Evolutionary conservation across 2,797 vertebrate genomes (phyloP).

Genomic region (Limnodromus scolopaceus): DNA sequence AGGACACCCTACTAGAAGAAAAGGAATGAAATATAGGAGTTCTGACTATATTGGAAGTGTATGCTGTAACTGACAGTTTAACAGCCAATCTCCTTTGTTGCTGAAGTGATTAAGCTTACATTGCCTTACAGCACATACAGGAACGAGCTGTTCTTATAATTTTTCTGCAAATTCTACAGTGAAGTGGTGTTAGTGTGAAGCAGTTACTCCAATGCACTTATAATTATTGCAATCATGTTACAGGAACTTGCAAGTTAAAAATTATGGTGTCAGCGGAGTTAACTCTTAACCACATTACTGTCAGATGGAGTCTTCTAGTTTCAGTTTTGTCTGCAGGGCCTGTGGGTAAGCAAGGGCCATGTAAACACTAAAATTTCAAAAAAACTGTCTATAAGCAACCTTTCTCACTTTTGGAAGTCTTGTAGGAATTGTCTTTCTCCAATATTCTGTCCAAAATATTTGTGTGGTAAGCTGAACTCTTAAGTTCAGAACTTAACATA

Average conservation of each 20-base stretch:
- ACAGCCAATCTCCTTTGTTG: not conserved
- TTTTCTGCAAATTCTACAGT: not conserved
- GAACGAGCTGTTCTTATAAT: not conserved
- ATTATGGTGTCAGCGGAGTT: not conserved
- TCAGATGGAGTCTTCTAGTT: not conserved
- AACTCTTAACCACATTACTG: not conserved
- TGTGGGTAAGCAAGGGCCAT: not conserved
- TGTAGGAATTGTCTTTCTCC: not conserved
- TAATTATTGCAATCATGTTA: not conserved
- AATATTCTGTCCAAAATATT: not conserved
- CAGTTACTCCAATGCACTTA: not conserved
- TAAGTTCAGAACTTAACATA: not conserved
- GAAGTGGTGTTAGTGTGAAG: not conserved
- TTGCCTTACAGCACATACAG: not conserved
- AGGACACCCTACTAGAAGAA: not conserved
- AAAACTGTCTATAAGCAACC: not conserved
- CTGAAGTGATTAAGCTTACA: not conserved
- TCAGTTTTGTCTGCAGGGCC: not conserved
- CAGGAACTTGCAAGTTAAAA: not conserved
- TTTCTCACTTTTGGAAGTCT: not conserved
- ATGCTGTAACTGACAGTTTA: not conserved
- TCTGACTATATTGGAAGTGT: accelerated
- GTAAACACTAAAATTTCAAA: not conserved
- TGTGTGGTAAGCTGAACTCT: not conserved
- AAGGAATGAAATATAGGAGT: not conserved